phyloP scores from a whole-genome alignment of 2,797 vertebrate genomes.

The Ambastaia sidthimunki region DNA sequence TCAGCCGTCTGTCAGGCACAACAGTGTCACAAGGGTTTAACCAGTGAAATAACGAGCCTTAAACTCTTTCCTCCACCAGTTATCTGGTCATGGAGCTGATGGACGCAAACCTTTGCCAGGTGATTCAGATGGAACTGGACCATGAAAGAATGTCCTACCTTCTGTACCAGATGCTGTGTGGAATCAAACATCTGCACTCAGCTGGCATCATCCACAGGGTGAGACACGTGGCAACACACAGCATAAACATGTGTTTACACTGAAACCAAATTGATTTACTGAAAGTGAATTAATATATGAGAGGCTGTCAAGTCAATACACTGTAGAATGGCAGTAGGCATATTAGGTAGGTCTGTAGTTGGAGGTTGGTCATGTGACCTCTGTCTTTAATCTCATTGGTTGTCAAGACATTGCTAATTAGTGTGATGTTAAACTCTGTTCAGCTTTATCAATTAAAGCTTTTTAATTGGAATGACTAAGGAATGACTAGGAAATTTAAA shows the following conservation, averaged over 20 bases:
- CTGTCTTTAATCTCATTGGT: too few relatives aligned
- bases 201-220: slow-evolving; percentile 99
- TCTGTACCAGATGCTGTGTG: slow-evolving; percentile 99
- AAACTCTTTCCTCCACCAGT: slow-evolving; percentile 68
- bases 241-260: too few relatives aligned
- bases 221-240: slow-evolving; percentile 59
- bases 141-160: slow-evolving; percentile 99
- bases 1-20: background rate
- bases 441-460: too few relatives aligned
- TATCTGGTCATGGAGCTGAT: slow-evolving; percentile 99
- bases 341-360: too few relatives aligned
- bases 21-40: background rate
- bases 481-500: background rate
- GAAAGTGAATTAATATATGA: too few relatives aligned
- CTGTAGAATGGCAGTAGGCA: too few relatives aligned
- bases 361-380: too few relatives aligned
- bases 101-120: slow-evolving; percentile 99
- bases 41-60: background rate
- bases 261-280: too few relatives aligned
- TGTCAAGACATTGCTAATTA: background rate
- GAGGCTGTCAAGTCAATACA: too few relatives aligned
- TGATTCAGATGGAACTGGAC: slow-evolving; percentile 99
- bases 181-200: slow-evolving; percentile 98
- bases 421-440: background rate
- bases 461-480: background rate